Percentiles rank a stretch among this genome's conserved stretches.
Evolutionary conservation across 2,113 vertebrate genomes (phyloP).

Genomic region (Chiloscyllium plagiosum): DNA sequence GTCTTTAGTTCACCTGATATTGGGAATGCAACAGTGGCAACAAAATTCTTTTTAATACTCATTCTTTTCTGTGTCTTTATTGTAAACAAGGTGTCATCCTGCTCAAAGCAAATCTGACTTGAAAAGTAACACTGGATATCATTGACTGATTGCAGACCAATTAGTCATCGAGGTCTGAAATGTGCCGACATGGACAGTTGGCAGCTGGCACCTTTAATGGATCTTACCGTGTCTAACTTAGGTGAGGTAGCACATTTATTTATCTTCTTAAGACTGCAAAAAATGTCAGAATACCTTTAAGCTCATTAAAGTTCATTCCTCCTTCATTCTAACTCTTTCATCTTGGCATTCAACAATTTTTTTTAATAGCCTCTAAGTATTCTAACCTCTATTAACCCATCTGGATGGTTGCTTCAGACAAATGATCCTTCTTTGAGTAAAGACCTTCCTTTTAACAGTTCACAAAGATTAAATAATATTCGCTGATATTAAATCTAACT

Average conservation of each 20-base stretch:
- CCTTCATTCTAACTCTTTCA: background rate
- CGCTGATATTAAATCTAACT: background rate
- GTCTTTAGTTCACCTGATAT: background rate
- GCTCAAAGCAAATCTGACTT: constrained; percentile 21
- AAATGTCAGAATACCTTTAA: background rate
- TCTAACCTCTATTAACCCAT: background rate
- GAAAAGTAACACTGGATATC: constrained; percentile 25
- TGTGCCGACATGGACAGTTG: background rate
- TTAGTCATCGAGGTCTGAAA: background rate
- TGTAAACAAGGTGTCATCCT: constrained; percentile 33
- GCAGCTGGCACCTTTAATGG: constrained; percentile 8
- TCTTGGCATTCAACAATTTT: background rate
- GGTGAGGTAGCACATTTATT: background rate
- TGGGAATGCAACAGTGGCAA: background rate
- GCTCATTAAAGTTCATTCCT: background rate
- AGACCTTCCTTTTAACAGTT: background rate
- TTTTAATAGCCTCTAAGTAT: background rate
- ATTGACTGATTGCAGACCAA: constrained; percentile 21
- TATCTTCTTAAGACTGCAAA: background rate
- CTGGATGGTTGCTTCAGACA: background rate
- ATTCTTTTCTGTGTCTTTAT: background rate
- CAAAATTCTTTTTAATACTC: background rate
- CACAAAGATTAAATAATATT: background rate
- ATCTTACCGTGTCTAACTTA: background rate
- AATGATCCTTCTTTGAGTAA: background rate